Conservation (phyloP, 2,888 invertebrate species). For the Tryphoninae sp. region DNA sequence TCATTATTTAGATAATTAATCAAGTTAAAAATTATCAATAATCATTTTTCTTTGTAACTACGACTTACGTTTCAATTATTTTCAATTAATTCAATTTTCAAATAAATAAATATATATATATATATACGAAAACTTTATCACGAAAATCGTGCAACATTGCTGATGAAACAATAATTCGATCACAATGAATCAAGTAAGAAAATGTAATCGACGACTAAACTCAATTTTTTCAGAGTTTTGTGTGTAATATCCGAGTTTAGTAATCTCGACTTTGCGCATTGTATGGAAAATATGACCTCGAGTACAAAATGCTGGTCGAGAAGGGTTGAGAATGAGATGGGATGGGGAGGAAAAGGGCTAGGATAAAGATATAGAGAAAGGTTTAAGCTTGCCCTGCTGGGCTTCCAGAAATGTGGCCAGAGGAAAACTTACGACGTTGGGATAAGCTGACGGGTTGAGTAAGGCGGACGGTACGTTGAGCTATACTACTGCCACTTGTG, state of each 20-base stretch:
- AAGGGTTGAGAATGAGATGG: slow-evolving; percentile 1
- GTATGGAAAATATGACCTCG: slow-evolving; percentile 39
- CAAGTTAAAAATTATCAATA: neutral
- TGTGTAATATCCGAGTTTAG: slow-evolving; percentile 15
- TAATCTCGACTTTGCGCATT: slow-evolving; percentile 57
- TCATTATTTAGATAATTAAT: neutral
- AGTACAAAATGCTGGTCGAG: slow-evolving; percentile 42
- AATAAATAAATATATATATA: neutral
- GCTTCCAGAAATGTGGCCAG: slow-evolving; percentile 61
- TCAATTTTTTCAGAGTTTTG: neutral
- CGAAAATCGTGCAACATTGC: neutral
- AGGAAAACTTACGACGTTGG: slow-evolving; percentile 62
- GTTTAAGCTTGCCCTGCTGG: slow-evolving; percentile 50
- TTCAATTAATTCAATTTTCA: no score
- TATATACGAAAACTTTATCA: neutral
- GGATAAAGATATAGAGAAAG: slow-evolving; percentile 54
- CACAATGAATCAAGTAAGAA: neutral
- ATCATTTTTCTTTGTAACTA: no score
- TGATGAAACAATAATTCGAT: neutral
- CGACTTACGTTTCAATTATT: neutral
- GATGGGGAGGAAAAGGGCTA: slow-evolving; percentile 18
- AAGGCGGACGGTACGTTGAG: slow-evolving; percentile 51
- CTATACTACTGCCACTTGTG: slow-evolving; percentile 52
- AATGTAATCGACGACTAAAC: neutral
- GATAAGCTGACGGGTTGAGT: slow-evolving; percentile 58